Percentiles rank a stretch among this genome's conserved stretches.
Evolutionary conservation across 2,888 invertebrate genomes (phyloP).

Genomic region (Apodemia zela): DNA sequence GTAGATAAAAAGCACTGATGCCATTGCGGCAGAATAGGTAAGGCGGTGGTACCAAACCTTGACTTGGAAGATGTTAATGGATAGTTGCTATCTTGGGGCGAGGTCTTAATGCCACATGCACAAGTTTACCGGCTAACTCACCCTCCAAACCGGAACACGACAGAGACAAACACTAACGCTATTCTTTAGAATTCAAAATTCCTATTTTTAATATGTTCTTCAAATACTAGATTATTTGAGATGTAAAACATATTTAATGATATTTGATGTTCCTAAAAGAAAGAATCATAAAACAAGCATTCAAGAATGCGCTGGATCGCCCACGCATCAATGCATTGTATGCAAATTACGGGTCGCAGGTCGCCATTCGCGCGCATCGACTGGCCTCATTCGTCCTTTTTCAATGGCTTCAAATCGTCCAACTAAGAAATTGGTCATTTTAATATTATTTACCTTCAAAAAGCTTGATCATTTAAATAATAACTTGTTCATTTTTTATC

Average conservation of each 20-base stretch:
- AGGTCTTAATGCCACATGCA: too few species aligned
- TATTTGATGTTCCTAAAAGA: constrained; percentile 19
- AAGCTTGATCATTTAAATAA: neutral
- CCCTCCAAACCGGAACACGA: too few species aligned
- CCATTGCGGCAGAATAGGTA: too few species aligned
- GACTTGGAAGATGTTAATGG: too few species aligned
- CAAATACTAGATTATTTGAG: neutral
- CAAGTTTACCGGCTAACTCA: too few species aligned
- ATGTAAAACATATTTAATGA: neutral
- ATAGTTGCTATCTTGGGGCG: too few species aligned
- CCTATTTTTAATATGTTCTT: too few species aligned
- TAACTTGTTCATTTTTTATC: too few species aligned
- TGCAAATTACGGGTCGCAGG: constrained; percentile 77
- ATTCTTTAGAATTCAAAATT: too few species aligned
- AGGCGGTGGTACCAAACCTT: too few species aligned
- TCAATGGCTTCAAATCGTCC: constrained; percentile 16
- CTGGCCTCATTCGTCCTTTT: constrained; percentile 33
- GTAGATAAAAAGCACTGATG: too few species aligned
- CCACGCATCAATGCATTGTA: constrained; percentile 72
- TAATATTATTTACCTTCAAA: neutral
- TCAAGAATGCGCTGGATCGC: constrained; percentile 55
- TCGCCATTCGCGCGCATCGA: constrained; percentile 54
- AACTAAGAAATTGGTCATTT: constrained; percentile 8
- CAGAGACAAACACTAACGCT: too few species aligned
- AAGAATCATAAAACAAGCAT: constrained; percentile 39